Base-by-base conservation (phyloP, 2,888 invertebrate genomes). In the Caenorhabditis panamensis region DNA sequence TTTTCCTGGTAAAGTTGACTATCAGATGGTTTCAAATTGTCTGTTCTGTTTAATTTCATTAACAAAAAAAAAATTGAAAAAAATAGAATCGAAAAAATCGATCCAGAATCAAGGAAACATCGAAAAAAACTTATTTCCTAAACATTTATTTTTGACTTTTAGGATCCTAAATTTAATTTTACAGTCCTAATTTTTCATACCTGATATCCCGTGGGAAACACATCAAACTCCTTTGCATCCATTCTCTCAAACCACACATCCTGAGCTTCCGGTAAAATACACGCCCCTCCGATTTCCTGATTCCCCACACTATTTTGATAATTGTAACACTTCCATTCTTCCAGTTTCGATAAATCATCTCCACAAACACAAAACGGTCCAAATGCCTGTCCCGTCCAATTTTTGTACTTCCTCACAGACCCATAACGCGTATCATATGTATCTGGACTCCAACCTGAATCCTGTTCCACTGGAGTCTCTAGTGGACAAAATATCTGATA, bases 291-390 rank as follows among this genome's bases (percentile, higher is more conserved):
- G 4, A 36, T 24, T 53, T 20, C 13, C 5, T 20, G 11, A 13
- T n/a, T 6, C 28, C 20, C 26, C 18, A 8, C 9, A 8, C 28
- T 20, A 1, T 63, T 22, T n/a, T n/a, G 9, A 36, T 64, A 22
- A 26, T 64, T 72, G 24, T 54, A 78, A 31, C 78, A 78, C 8
- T 11, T 18, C 78, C 78, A 78, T 0, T 24, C 18, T 28, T 36
- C 24, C 20, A 13, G 24, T 1, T 1, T 1, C 0, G 22, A 0
- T 4, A 1, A 3, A 16, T 47, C 22, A 37, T 64, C 64, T 20
- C 71, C 71, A 54, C 78, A 78, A 28, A 78, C 61, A 61, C 78
- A 78, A 36, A 78, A 66, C 20, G 78, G 66, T n/a, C 22, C 59
- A 47, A 66, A 61, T 0, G 2, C 16, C 13, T 8, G 37, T 20